Base-by-base conservation (phyloP, 2,888 invertebrate species). In the Oscheius sp. region DNA sequence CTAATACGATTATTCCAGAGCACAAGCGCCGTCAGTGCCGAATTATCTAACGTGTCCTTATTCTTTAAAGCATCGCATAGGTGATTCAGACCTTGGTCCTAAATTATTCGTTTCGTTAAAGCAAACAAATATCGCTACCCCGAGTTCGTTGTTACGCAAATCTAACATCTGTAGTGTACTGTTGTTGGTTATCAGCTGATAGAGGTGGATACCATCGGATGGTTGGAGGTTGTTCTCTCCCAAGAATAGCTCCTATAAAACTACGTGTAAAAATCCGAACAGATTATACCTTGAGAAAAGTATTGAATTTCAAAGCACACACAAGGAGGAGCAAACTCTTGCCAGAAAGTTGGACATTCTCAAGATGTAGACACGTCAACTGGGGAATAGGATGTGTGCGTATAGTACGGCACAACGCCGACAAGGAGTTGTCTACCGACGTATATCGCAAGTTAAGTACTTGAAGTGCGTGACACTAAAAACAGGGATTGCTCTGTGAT, bases 1-100 rank as follows among this genome's bases (percentile, higher is more conserved):
- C 93, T 93, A 63, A 95, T 91, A 87, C 93, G 93, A 88, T 95
- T 95, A 89, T 94, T 94, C 94, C 94, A 95, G 41, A 95, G 89
- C 43, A 94, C 93, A 23, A 95, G 91, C n/a, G 93, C 93, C 18
- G 91, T 91, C 7, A 93, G 89, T 0, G 92, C 92, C 69, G 86
- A 84, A 29, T 89, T 89, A 16, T 79, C 77, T 41, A 88, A 84
- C 25, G 89, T 86, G 2, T 92, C 91, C 87, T 94, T 93, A 83
- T 93, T 92, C 27, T 92, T 91, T 56, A 95, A 88, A 1, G 94
- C 94, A 74, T 93, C 93, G 55, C 93, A 92, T 58, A 95, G 90
- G 88, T 93, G 92, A 3, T 91, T 91, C 63, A 93, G 91, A 0
- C 95, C 95, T 21, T 91, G 91, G 89, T 94, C 93, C 92, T 93